Conservation (phyloP, 1,140 invertebrate genomes). For the Paracyclopina nana region DNA sequence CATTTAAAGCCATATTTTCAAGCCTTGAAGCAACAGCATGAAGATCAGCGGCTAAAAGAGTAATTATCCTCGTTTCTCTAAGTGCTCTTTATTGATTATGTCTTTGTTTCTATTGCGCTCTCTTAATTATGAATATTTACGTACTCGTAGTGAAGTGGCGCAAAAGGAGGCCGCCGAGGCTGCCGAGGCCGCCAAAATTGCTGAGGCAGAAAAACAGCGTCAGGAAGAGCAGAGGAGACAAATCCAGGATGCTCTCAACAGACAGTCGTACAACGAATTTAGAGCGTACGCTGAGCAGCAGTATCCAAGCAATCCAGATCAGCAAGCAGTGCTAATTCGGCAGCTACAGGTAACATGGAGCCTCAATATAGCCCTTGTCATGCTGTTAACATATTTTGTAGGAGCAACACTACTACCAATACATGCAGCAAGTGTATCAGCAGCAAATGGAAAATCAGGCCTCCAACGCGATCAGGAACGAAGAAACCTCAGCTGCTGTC, state of each 20-base stretch:
- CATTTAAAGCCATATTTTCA: conserved; percentile 76
- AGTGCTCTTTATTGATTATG: not conserved
- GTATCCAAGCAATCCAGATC: conserved; percentile 73
- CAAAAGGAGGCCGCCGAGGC: not conserved
- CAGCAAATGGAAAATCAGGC: conserved; percentile 29
- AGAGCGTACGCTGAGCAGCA: conserved; percentile 85
- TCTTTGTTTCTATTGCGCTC: conserved; percentile 6
- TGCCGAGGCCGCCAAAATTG: not conserved
- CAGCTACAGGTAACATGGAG: too few species aligned
- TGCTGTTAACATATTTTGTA: too few species aligned
- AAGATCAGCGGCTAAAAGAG: conserved; percentile 45
- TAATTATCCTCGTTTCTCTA: conserved; percentile 26
- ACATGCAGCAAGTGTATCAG: conserved; percentile 66
- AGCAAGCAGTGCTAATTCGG: conserved; percentile 74
- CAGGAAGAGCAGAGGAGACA: conserved; percentile 28
- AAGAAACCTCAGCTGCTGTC: too few species aligned
- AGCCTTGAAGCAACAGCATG: conserved; percentile 63
- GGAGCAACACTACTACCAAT: conserved; percentile 94
- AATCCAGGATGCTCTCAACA: conserved; percentile 86
- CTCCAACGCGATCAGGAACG: not conserved
- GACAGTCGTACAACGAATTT: conserved; percentile 87
- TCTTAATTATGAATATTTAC: not conserved
- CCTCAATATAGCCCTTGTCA: too few species aligned
- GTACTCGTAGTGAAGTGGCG: not conserved
- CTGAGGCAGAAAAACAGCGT: conserved; percentile 28